These are phyloP conservation scores for Cynopterus brachyotis DNA, from an alignment of 2,113 vertebrate genomes.

Conservation along the genomic window DNA sequence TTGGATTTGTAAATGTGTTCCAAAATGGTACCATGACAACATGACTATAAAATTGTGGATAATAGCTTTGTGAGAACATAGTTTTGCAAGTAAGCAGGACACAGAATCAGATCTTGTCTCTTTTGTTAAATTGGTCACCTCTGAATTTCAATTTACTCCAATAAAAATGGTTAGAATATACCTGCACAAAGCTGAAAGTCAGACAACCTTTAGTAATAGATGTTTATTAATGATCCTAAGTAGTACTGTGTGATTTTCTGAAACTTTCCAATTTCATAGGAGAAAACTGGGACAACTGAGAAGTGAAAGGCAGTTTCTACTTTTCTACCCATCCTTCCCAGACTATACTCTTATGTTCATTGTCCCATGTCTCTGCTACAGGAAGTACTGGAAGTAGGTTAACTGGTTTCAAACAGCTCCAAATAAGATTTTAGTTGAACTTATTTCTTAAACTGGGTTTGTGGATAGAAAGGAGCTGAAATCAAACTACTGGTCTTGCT, in stretches of 20 bases:
- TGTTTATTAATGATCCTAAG: background rate
- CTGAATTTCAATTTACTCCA: constrained; percentile 23
- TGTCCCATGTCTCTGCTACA: background rate
- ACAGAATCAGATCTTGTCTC: background rate
- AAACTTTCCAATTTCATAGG: background rate
- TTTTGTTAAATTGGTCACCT: background rate
- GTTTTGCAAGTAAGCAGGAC: background rate
- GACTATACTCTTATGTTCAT: background rate
- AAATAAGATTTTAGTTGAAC: background rate
- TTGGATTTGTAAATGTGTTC: background rate
- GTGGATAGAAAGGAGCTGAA: background rate
- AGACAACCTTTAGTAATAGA: background rate
- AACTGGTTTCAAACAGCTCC: background rate
- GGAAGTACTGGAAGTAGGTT: background rate
- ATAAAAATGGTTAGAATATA: background rate
- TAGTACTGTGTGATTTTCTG: background rate
- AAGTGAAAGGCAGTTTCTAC: background rate
- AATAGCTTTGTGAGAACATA: background rate
- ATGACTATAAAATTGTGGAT: background rate
- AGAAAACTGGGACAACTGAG: background rate
- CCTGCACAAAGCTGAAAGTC: background rate
- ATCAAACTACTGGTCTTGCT: background rate
- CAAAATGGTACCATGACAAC: background rate
- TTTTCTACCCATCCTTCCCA: background rate
- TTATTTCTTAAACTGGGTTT: background rate